Evolutionary conservation across 2,797 vertebrate genomes (phyloP).

Genomic region (Sebastes glaucus): DNA sequence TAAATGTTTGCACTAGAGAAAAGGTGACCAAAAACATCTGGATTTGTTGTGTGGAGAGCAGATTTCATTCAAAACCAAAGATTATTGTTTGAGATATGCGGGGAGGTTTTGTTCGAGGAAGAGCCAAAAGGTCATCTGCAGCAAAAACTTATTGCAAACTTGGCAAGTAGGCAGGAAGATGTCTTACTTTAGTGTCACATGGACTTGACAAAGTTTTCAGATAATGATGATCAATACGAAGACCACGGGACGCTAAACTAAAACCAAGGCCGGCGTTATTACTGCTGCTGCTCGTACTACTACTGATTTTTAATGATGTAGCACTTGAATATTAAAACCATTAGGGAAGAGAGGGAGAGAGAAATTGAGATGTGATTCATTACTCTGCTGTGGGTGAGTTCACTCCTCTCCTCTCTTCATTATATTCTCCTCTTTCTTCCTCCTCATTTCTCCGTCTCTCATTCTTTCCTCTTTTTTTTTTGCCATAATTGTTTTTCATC

Average conservation of each 20-base stretch:
- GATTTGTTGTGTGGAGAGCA: no score
- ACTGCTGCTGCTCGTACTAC: not conserved
- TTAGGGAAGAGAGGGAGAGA: constrained; percentile 40
- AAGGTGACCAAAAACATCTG: not conserved
- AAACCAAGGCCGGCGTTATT: constrained; percentile 9
- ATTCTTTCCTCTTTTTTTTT: not conserved
- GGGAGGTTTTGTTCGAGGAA: not conserved
- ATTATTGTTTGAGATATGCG: not conserved
- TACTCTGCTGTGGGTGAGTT: constrained; percentile 60
- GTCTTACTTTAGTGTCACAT: not conserved
- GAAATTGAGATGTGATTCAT: constrained; percentile 67
- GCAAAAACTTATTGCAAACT: not conserved
- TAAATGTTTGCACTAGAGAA: not conserved
- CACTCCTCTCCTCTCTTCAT: constrained; percentile 46
- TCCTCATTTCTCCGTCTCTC: constrained; percentile 30
- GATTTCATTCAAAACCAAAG: no score
- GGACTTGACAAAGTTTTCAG: not conserved
- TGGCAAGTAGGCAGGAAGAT: not conserved
- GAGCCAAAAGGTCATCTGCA: not conserved
- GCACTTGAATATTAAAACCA: constrained; percentile 68
- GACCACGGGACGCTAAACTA: not conserved
- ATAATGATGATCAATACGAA: not conserved
- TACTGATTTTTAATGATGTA: constrained; percentile 61
- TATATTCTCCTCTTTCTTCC: constrained; percentile 24
- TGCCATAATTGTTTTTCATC: constrained; percentile 56